These are phyloP conservation scores for Achlya flavicornis DNA, from an alignment of 2,888 invertebrate species.

Conservation along the genomic window DNA sequence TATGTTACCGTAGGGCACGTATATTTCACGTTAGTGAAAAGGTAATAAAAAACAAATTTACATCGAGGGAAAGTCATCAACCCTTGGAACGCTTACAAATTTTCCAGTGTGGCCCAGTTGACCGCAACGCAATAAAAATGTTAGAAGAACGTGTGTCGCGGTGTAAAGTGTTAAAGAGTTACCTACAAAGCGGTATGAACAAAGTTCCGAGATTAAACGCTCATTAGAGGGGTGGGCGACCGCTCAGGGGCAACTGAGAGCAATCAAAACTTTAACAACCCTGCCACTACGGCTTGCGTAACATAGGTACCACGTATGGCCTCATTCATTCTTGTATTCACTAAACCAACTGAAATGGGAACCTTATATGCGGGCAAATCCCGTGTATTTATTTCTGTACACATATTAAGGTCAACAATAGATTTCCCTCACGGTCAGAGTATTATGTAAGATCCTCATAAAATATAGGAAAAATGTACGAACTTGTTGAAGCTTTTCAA, in stretches of 20 bases:
- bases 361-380: not conserved
- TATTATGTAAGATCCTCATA: not conserved
- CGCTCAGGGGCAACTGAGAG: conserved; percentile 34
- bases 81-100: not conserved
- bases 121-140: conserved; percentile 21
- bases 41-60: not conserved
- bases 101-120: not conserved
- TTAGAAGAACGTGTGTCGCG: conserved; percentile 20
- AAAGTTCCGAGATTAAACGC: conserved; percentile 53
- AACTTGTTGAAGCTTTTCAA: too few species aligned
- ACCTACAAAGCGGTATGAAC: conserved; percentile 35
- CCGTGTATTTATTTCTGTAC: not conserved
- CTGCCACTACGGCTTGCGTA: conserved; percentile 22
- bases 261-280: conserved; percentile 54
- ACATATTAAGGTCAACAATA: conserved; percentile 3
- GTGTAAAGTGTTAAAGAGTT: conserved; percentile 9
- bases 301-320: conserved; percentile 12
- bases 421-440: not conserved
- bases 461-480: not conserved
- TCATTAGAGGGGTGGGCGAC: conserved; percentile 19
- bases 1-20: too few species aligned
- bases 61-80: not conserved
- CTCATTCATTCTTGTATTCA: conserved; percentile 3
- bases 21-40: conserved; percentile 12
- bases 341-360: conserved; percentile 8